A percentile compares a stretch with the other conserved stretches of the same genome.
Conservation (phyloP, 2,797 vertebrate genomes). For the Decapterus maruadsi region DNA sequence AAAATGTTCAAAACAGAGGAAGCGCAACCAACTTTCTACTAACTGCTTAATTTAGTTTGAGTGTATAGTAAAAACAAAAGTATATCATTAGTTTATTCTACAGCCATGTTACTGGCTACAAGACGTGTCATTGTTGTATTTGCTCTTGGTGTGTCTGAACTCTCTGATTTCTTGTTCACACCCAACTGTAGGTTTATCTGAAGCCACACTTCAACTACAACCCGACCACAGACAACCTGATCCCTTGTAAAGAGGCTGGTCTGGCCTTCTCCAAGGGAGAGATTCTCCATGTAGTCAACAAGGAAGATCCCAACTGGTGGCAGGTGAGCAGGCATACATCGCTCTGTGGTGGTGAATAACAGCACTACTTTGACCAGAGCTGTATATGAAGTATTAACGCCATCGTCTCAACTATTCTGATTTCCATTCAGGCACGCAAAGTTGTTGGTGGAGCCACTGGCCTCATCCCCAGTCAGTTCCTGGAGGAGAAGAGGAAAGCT, state of each 20-base stretch:
- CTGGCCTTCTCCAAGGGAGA: conserved; percentile 96
- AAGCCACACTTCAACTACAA: conserved; percentile 98
- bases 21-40: not conserved
- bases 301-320: conserved; percentile 99
- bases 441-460: conserved; percentile 93
- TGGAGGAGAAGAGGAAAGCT: conserved; percentile 99
- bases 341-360: not conserved
- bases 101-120: not conserved
- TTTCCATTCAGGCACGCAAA: conserved; percentile 87
- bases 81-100: not conserved
- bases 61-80: not conserved
- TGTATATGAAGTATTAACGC: not conserved
- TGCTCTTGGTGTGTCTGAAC: not conserved
- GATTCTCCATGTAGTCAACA: conserved; percentile 97
- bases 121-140: not conserved
- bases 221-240: conserved; percentile 95
- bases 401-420: not conserved
- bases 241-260: conserved; percentile 98
- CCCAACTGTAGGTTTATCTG: conserved; percentile 89
- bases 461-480: conserved; percentile 97
- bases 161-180: conserved; percentile 2
- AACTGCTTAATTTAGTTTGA: not conserved
- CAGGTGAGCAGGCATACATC: conserved; percentile 87
- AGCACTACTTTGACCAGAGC: not conserved
- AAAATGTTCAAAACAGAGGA: not conserved